Percentiles rank a stretch among this genome's conserved stretches.
These are phyloP conservation scores for Volucella inanis DNA, from an alignment of 2,888 invertebrate species.

Conservation along the genomic window DNA sequence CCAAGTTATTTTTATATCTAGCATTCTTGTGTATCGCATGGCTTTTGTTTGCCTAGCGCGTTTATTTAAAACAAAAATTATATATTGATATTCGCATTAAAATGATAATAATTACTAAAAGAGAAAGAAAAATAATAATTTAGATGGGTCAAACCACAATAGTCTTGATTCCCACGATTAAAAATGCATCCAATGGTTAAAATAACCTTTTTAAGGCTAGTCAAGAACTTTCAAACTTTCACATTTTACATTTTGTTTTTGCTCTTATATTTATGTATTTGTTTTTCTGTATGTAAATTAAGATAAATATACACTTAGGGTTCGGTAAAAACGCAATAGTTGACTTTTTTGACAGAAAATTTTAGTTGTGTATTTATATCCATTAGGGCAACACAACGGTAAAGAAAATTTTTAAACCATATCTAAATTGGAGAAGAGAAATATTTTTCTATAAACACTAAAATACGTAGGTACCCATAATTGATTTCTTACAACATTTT, in stretches of 20 bases:
- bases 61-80: constrained; percentile 35
- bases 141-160: constrained; percentile 42
- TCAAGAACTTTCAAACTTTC: constrained; percentile 4
- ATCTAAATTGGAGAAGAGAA: too few relatives aligned
- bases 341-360: not conserved
- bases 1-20: constrained; percentile 96
- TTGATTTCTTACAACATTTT: too few relatives aligned
- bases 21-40: constrained; percentile 95
- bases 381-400: too few relatives aligned
- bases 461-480: too few relatives aligned
- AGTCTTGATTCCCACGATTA: constrained; percentile 40
- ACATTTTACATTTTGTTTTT: constrained; percentile 25
- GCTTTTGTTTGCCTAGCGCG: constrained; percentile 92
- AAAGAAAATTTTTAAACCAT: too few relatives aligned
- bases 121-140: constrained; percentile 37
- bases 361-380: too few relatives aligned
- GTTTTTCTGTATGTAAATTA: not conserved
- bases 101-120: constrained; percentile 60
- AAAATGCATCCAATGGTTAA: constrained; percentile 18
- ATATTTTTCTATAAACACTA: too few relatives aligned
- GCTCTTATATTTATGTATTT: not conserved
- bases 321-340: too few relatives aligned
- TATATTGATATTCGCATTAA: constrained; percentile 62
- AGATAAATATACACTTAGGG: not conserved
- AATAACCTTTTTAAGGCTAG: constrained; percentile 18